These are phyloP conservation scores for Sphyrna mokarran DNA, from an alignment of 2,113 vertebrate genomes.

Conservation along the genomic window DNA sequence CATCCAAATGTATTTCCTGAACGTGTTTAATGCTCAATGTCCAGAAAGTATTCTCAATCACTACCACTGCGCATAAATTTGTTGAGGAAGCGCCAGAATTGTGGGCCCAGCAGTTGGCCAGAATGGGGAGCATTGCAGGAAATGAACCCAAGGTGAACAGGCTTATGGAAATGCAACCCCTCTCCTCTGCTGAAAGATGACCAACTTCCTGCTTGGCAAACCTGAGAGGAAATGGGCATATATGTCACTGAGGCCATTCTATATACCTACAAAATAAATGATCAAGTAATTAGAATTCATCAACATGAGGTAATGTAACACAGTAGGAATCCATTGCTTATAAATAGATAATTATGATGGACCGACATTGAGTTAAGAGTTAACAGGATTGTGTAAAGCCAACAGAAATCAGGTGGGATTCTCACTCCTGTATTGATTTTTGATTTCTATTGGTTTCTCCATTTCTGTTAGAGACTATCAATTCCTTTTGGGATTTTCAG, in stretches of 20 bases:
- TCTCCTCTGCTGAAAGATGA: not conserved
- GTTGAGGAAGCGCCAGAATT: not conserved
- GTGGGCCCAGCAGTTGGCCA: not conserved
- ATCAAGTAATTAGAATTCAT: not conserved
- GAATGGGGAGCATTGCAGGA: not conserved
- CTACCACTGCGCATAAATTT: not conserved
- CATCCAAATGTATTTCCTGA: not conserved
- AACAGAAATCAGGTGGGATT: not conserved
- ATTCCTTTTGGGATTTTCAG: not conserved
- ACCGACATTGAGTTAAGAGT: not conserved
- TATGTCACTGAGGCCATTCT: not conserved
- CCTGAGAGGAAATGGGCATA: not conserved
- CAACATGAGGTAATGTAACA: not conserved
- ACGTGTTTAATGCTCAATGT: not conserved
- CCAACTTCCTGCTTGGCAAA: not conserved
- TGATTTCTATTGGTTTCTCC: too few species aligned
- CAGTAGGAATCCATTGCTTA: not conserved
- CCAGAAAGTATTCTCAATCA: not conserved
- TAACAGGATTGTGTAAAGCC: not conserved
- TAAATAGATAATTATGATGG: not conserved
- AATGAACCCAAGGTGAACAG: not conserved
- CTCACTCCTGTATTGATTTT: not conserved
- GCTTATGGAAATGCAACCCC: not conserved
- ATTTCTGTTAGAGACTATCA: not conserved
- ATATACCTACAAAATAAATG: not conserved